Conservation (phyloP, 2,797 vertebrate species). For the Aldrovandia affinis region DNA sequence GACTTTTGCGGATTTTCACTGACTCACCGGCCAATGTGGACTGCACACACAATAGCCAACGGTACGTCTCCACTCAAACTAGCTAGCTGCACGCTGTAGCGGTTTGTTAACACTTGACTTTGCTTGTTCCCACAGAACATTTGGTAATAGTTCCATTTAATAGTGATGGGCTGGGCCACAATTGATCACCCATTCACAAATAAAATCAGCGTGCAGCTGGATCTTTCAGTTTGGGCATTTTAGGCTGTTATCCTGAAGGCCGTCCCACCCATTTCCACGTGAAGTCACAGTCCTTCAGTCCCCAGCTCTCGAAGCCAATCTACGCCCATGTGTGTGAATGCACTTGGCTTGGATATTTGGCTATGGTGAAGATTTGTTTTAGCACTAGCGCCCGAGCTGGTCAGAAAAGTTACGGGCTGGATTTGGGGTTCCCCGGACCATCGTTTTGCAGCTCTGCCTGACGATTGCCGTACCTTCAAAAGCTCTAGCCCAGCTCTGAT, state of each 20-base stretch:
- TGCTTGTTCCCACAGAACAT: not conserved
- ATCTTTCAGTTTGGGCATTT: not conserved
- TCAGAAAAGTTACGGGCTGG: not conserved
- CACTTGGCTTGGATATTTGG: not conserved
- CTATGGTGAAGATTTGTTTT: not conserved
- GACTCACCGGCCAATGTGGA: not conserved
- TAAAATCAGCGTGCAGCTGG: no score
- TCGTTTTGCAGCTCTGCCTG: no score
- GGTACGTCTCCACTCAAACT: not conserved
- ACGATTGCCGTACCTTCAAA: slow-evolving; percentile 85
- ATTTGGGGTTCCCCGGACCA: not conserved
- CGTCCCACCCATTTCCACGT: not conserved
- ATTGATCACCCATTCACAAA: no score
- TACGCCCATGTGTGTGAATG: not conserved
- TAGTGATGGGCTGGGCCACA: no score
- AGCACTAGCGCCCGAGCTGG: not conserved
- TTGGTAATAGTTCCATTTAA: no score
- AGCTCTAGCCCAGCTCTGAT: slow-evolving; percentile 96
- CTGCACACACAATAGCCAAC: not conserved
- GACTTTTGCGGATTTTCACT: not conserved
- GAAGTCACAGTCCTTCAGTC: not conserved
- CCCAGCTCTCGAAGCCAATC: not conserved
- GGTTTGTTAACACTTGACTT: not conserved
- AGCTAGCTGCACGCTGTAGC: not conserved
- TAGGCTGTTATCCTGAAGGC: not conserved